Percentiles rank a stretch among this genome's conserved stretches.
phyloP scores from a whole-genome alignment of 2,888 invertebrate genomes.

The Tetragonula carbonaria region DNA sequence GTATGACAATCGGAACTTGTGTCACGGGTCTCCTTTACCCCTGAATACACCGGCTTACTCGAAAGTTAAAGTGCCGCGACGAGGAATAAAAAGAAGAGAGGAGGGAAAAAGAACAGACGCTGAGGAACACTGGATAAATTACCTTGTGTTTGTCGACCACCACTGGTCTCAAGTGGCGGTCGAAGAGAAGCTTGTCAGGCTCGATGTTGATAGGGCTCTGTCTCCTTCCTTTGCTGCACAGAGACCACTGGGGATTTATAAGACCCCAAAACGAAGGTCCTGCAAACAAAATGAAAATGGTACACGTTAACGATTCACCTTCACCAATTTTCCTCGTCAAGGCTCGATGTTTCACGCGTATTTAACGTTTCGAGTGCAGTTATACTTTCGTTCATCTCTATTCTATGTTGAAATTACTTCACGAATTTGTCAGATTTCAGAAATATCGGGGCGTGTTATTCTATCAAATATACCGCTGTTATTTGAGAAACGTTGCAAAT shows the following conservation, averaged over 20 bases:
- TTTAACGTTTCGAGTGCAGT: neutral
- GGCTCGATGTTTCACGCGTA: neutral
- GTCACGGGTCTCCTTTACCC: constrained; percentile 8
- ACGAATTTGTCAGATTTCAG: neutral
- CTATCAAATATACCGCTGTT: constrained; percentile 1
- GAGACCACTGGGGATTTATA: constrained; percentile 98
- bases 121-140: constrained; percentile 80
- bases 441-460: neutral
- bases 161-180: constrained; percentile 95
- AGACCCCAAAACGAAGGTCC: constrained; percentile 99
- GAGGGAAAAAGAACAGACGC: constrained; percentile 6
- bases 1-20: neutral
- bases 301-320: neutral
- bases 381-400: neutral
- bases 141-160: constrained; percentile 98
- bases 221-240: constrained; percentile 97
- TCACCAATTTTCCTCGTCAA: neutral
- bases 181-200: constrained; percentile 96
- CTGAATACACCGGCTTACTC: neutral
- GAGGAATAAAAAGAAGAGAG: neutral
- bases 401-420: neutral
- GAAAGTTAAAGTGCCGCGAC: neutral
- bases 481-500: neutral
- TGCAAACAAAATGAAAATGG: constrained; percentile 80
- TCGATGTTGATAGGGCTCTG: constrained; percentile 99